Evolutionary conservation across 1,140 invertebrate genomes (phyloP).

Genomic region (Thalassaphorura encarpata): DNA sequence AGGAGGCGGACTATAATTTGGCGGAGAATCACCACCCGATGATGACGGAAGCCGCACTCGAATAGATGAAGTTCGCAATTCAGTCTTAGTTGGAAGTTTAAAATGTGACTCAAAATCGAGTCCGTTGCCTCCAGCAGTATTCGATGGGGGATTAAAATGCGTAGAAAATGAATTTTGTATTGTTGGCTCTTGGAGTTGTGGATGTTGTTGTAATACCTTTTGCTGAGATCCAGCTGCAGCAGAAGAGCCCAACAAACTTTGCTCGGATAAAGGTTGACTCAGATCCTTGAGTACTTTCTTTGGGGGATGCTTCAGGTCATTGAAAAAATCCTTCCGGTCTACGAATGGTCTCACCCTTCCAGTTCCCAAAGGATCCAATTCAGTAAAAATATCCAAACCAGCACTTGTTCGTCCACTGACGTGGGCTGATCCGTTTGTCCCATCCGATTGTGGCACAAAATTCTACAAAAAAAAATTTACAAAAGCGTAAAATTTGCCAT

Average conservation of each 20-base stretch:
- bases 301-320: constrained; percentile 82
- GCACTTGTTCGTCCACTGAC: too few species aligned
- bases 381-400: constrained; percentile 72
- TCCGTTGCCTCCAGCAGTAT: constrained; percentile 18
- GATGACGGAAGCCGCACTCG: constrained; percentile 11
- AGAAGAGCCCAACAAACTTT: too few species aligned
- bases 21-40: constrained; percentile 23
- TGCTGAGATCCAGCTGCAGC: constrained; percentile 9
- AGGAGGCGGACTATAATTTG: constrained; percentile 27
- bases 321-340: constrained; percentile 91
- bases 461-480: constrained; percentile 23
- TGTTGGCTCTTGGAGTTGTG: background rate
- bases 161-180: constrained; percentile 27
- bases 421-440: constrained; percentile 1
- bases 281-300: constrained; percentile 81
- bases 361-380: constrained; percentile 81
- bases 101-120: constrained; percentile 40
- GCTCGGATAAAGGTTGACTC: too few species aligned
- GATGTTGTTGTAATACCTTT: background rate
- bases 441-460: constrained; percentile 20
- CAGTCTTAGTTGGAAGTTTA: constrained; percentile 9
- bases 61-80: constrained; percentile 7
- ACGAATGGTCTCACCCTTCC: constrained; percentile 80
- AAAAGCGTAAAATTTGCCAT: too few species aligned
- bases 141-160: constrained; percentile 17